Evolutionary conservation across 2,113 vertebrate genomes (phyloP).

Genomic region (Nannospalax galili): DNA sequence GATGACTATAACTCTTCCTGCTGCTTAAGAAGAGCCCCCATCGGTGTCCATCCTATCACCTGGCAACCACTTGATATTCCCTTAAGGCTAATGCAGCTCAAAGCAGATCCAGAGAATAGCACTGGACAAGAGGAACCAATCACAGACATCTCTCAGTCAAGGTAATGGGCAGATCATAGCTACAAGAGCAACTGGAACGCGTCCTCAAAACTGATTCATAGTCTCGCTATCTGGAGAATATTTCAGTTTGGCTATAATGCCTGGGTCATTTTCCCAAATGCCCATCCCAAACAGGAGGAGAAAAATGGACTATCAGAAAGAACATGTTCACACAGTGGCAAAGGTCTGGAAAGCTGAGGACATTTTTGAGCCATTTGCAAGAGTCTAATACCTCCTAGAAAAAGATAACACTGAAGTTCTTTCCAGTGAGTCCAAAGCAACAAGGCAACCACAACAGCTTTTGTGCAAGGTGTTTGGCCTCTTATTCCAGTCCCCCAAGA

Average conservation of each 20-base stretch:
- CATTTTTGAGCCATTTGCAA: not conserved
- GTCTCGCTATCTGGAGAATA: not conserved
- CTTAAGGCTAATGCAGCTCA: not conserved
- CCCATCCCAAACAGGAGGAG: not conserved
- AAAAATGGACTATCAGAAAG: not conserved
- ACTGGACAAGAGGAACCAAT: not conserved
- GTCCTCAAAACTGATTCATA: not conserved
- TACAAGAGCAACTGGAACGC: not conserved
- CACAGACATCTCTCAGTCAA: not conserved
- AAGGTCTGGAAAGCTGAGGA: not conserved
- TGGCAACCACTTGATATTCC: not conserved
- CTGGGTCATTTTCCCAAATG: not conserved
- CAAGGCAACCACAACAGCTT: not conserved
- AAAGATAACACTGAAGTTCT: not conserved
- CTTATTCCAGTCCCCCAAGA: not conserved
- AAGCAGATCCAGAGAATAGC: not conserved
- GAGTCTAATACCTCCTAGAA: not conserved
- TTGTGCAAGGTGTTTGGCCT: not conserved
- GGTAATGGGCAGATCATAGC: not conserved
- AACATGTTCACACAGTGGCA: not conserved
- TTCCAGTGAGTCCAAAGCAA: not conserved
- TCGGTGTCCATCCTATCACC: not conserved
- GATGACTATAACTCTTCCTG: not conserved
- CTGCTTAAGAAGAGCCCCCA: not conserved
- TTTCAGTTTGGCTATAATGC: not conserved